phyloP scores from a whole-genome alignment of 2,888 invertebrate species.

The Troglohyphantes excavatus region DNA sequence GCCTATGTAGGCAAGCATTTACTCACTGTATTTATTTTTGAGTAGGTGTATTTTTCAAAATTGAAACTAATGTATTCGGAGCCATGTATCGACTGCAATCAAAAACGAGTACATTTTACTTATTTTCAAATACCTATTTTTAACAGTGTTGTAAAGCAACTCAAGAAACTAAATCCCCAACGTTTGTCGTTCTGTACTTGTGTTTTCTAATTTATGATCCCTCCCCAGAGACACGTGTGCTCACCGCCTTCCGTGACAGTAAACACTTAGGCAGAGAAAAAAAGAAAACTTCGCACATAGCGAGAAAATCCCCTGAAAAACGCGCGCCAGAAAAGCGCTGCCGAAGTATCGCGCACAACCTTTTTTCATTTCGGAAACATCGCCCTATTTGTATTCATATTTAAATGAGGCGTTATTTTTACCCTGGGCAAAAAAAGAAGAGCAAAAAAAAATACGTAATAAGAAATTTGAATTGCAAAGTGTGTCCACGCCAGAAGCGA shows the following conservation, averaged over 20 bases:
- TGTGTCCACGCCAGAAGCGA: neutral
- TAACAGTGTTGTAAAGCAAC: no score
- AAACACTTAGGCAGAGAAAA: neutral
- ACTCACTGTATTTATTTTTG: no score
- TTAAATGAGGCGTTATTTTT: conserved; percentile 59
- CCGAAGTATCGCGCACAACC: conserved; percentile 28
- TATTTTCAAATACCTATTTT: no score
- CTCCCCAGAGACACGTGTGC: neutral
- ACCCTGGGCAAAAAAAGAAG: neutral
- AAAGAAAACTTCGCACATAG: neutral
- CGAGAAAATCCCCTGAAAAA: neutral
- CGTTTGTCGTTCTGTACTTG: neutral
- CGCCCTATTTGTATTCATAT: conserved; percentile 72
- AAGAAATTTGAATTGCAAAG: conserved; percentile 70
- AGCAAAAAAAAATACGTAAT: conserved; percentile 54
- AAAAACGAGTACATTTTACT: no score
- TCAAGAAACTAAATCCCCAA: neutral
- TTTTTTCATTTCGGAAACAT: conserved; percentile 46
- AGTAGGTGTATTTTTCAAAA: no score
- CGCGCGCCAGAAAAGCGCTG: neutral
- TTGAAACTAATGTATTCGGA: no score
- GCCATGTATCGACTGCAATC: no score
- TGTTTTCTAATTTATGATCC: conserved; percentile 20
- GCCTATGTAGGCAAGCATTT: no score
- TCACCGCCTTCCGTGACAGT: conserved; percentile 34